Evolutionary conservation across 2,888 invertebrate species (phyloP), one percentile per base, ranked within the genome.

Genomic region (Drosophila peninsularis): DNA sequence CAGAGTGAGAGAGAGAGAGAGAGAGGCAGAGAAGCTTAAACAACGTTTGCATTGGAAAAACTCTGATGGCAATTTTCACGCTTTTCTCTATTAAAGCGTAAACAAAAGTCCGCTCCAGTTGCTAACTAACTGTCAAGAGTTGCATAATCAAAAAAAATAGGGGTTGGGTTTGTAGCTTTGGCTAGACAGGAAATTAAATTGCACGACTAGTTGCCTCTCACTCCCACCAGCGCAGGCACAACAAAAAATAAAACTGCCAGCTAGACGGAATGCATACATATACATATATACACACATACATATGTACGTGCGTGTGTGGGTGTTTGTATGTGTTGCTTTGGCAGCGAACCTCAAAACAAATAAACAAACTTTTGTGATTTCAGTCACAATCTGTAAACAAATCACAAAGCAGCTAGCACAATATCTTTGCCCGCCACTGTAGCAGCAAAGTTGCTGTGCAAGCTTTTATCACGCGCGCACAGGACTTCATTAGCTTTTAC

Each of bases 181-280:
- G 62, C 75, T 79, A 70, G 69, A 78, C 82, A 88, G 88, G 85
- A 82, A 85, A 85, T 87, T 67, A 65, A 80, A 77, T 74, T 69
- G 69, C 83, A 71, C 64, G 41, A 65, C 27, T 63, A 19, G 27
- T 45, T 32, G 13, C 27, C 44, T 42, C 19, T 45, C 24, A 37
- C 32, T 36, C 55, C 32, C 47, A 14, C 27, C 4, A 9, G 36
- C 11, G 11, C 42, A 62, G 27, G 17, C 44, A 50, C 42, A 41
- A 27, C 24, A 44, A n/a, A 14, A 45, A 11, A 13, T 34, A 41
- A 41, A 41, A 47, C 41, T 60, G 78, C 73, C 56, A 78, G 61
- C 74, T 71, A 71, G 77, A 39, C 63, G 44, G 52, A 66, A 56
- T 58, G 36, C 45, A 32, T n/a, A 36, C 5, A 32, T 24, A 21